These are phyloP conservation scores for Bradypodion pumilum DNA, from an alignment of 2,797 vertebrate genomes.

Conservation along the genomic window DNA sequence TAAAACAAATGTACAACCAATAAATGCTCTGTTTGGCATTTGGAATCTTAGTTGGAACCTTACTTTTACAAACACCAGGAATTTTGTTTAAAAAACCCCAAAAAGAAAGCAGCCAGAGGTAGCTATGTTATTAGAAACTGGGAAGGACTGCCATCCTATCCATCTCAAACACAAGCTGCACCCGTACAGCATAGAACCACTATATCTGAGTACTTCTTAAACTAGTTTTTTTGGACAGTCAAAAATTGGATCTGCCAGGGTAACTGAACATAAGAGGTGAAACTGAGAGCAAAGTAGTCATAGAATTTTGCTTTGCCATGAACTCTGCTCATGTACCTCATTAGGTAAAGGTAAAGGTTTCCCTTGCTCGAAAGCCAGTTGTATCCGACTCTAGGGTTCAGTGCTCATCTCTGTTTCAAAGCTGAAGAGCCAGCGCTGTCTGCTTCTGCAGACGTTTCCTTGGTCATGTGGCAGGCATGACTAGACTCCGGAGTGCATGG, in stretches of 20 bases:
- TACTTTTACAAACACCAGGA: not conserved
- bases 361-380: too few relatives aligned
- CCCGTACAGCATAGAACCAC: not conserved
- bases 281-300: not conserved
- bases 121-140: too few relatives aligned
- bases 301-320: conserved; percentile 16
- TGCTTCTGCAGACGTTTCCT: too few relatives aligned
- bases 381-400: too few relatives aligned
- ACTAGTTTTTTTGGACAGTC: conserved; percentile 27
- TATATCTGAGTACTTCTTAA: conserved; percentile 5
- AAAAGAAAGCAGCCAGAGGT: too few relatives aligned
- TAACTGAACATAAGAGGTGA: conserved; percentile 51
- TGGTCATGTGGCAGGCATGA: too few relatives aligned
- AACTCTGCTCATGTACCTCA: conserved; percentile 48
- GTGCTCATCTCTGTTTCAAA: too few relatives aligned
- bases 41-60: too few relatives aligned
- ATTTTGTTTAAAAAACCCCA: not conserved
- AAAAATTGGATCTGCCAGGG: conserved; percentile 54
- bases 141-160: too few relatives aligned
- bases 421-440: too few relatives aligned
- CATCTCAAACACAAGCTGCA: not conserved
- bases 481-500: too few relatives aligned
- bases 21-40: not conserved
- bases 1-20: not conserved
- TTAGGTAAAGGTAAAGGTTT: too few relatives aligned